Conservation (phyloP, 2,888 invertebrate species). For the Philopedon plagiatum region DNA sequence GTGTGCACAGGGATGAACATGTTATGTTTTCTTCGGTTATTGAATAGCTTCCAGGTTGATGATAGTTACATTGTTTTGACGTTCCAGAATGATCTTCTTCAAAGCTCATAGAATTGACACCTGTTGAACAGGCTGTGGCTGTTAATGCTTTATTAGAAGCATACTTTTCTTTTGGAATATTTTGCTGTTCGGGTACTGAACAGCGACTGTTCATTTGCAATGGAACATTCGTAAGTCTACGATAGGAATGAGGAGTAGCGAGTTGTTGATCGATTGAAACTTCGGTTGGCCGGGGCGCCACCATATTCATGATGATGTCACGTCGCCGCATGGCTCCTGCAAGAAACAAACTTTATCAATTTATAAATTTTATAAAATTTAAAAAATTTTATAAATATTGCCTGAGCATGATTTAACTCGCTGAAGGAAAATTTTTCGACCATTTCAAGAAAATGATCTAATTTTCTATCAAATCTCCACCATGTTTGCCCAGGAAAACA, state of each 20-base stretch:
- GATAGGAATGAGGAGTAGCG: neutral
- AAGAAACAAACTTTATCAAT: neutral
- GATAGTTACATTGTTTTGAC: neutral
- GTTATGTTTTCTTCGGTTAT: conserved; percentile 5
- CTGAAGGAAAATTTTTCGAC: too few species aligned
- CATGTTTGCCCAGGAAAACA: too few species aligned
- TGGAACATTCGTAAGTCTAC: too few species aligned
- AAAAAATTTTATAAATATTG: too few species aligned
- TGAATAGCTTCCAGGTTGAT: conserved; percentile 6
- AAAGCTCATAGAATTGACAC: neutral
- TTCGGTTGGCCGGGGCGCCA: too few species aligned
- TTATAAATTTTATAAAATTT: neutral
- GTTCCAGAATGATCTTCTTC: neutral
- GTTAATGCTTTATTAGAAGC: neutral
- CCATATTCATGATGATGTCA: too few species aligned
- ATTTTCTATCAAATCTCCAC: too few species aligned
- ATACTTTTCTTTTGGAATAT: neutral
- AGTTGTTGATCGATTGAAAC: too few species aligned
- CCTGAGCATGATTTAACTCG: too few species aligned
- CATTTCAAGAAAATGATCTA: too few species aligned
- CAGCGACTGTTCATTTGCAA: too few species aligned
- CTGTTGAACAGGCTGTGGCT: neutral
- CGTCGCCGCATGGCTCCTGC: neutral
- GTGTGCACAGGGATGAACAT: neutral
- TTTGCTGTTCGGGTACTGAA: neutral